Conservation (phyloP, 2,113 vertebrate species). For the Daphoenositta chrysoptera region DNA sequence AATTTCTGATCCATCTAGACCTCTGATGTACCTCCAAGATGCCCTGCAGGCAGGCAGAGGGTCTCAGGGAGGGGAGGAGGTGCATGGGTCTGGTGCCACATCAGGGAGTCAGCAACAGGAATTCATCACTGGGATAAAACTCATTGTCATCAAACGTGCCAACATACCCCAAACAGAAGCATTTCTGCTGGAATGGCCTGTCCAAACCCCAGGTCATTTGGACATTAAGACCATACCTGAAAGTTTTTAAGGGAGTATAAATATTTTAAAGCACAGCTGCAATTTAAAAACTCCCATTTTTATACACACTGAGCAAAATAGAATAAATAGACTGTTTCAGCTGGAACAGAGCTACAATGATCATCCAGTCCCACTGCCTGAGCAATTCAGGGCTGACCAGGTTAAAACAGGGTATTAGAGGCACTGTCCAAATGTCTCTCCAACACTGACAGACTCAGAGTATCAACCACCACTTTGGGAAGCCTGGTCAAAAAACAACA, state of each 20-base stretch:
- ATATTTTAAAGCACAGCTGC: not conserved
- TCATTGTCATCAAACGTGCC: not conserved
- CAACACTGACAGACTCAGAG: not conserved
- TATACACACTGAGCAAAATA: not conserved
- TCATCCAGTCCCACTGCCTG: not conserved
- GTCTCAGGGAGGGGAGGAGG: not conserved
- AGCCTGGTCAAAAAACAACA: not conserved
- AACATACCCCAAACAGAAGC: not conserved
- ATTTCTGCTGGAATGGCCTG: not conserved
- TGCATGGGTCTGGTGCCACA: not conserved
- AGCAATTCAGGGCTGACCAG: not conserved
- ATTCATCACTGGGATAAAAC: not conserved
- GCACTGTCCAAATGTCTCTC: not conserved
- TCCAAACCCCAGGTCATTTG: not conserved
- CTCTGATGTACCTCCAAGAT: not conserved
- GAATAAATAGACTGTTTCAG: not conserved
- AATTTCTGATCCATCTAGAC: not conserved
- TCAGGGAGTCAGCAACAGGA: not conserved
- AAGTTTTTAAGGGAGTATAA: not conserved
- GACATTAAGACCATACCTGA: not conserved
- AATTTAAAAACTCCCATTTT: not conserved
- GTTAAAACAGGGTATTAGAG: not conserved
- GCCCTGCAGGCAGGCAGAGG: not conserved
- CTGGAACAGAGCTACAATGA: not conserved
- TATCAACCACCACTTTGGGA: not conserved